These are phyloP conservation scores for Sebastes oblongus DNA, from an alignment of 2,797 vertebrate species.

Conservation along the genomic window DNA sequence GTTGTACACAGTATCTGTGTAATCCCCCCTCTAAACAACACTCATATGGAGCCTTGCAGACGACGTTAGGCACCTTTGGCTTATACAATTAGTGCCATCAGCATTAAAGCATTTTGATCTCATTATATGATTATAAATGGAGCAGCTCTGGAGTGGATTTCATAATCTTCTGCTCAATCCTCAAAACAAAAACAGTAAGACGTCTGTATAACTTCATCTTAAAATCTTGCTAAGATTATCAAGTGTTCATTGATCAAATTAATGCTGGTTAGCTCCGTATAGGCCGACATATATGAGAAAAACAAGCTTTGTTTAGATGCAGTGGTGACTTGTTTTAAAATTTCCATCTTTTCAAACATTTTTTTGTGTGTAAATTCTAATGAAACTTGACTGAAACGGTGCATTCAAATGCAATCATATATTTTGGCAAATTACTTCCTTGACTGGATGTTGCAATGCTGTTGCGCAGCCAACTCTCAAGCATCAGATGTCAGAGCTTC, in stretches of 20 bases:
- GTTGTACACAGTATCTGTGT: background rate
- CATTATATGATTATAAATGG: conserved; percentile 67
- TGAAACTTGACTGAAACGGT: background rate
- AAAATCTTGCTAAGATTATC: background rate
- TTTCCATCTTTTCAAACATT: background rate
- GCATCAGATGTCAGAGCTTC: background rate
- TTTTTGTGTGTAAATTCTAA: background rate
- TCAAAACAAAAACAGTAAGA: background rate
- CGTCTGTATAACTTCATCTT: background rate
- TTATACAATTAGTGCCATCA: conserved; percentile 44
- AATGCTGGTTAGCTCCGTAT: background rate
- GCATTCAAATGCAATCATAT: background rate
- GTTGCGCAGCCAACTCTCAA: background rate
- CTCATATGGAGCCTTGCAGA: background rate
- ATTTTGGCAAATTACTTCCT: background rate
- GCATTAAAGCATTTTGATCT: conserved; percentile 62
- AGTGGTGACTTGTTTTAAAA: background rate
- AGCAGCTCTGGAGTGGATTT: conserved; percentile 39
- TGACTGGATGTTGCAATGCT: background rate
- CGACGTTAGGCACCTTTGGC: conserved; percentile 7
- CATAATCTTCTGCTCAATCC: background rate
- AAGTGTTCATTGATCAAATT: background rate
- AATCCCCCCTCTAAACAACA: background rate
- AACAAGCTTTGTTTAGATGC: background rate
- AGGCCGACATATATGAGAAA: background rate